A percentile compares a stretch with the other conserved stretches of the same genome.
Conservation (phyloP, 2,888 invertebrate species). For the Eristalis pertinax region DNA sequence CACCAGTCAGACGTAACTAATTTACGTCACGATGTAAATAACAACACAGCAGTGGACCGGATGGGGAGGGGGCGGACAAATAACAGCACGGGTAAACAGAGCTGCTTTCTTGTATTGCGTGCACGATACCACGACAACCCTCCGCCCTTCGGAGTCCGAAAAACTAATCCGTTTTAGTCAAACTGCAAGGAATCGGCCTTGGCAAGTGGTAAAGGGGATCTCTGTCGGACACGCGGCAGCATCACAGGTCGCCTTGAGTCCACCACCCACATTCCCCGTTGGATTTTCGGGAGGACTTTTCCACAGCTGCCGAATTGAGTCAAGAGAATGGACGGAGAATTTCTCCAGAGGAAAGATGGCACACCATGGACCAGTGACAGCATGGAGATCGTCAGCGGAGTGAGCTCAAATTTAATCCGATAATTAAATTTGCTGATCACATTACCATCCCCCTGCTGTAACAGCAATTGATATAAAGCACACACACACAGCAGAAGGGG, state of each 20-base stretch:
- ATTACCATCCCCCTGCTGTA: constrained; percentile 43
- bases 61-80: background rate
- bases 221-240: constrained; percentile 20
- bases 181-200: constrained; percentile 22
- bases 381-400: background rate
- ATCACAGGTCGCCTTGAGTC: constrained; percentile 6
- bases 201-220: too few species aligned
- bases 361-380: constrained; percentile 2
- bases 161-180: constrained; percentile 47
- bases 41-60: background rate
- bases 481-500: constrained; percentile 50
- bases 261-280: background rate
- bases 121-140: background rate
- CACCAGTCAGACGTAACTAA: constrained; percentile 27
- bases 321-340: constrained; percentile 55
- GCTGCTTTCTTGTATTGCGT: constrained; percentile 24
- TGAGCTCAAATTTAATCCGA: constrained; percentile 64
- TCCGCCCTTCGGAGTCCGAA: background rate
- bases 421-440: constrained; percentile 72
- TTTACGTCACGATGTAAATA: constrained; percentile 62
- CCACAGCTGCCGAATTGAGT: constrained; percentile 16
- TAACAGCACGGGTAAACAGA: background rate
- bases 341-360: constrained; percentile 42
- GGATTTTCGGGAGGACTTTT: too few species aligned
- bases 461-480: constrained; percentile 55